Evolutionary conservation across 2,888 invertebrate genomes (phyloP), one percentile per base, ranked within the genome.

Genomic region (Neoaliturus tenellus): DNA sequence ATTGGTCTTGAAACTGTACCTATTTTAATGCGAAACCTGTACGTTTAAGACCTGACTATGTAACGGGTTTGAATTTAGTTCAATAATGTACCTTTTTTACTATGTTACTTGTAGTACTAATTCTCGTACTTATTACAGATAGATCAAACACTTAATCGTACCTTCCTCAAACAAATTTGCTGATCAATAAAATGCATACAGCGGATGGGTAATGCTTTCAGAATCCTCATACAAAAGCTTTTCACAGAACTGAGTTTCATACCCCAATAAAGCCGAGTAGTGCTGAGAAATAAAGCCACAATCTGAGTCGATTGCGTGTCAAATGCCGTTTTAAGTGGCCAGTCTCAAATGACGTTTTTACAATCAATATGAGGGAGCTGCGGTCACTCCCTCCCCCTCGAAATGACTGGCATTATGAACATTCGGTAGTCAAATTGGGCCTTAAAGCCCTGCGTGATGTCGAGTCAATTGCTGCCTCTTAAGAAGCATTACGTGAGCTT

Each of bases 321-420:
- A 25, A 58, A 58, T 58, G 20, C 58, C 20, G 58, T 58, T 58
- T 55, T 75, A 62, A 35, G 81, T 67, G 62, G 58, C 62, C 69
- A 28, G 81, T 41, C 48, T 81, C 41, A 23, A 62, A 81, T 81
- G 81, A 67, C 58, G 41, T 41, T 69, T 58, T 81, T 62, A 62
- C 62, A 62, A 62, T 62, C 62, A 62, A 62, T 62, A 28, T 62
- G 55, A 55, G 55, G 62, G 62, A 5, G 5, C 62, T 20, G 62
- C 62, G 62, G 62, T 62, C 62, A 62, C 28, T n/a, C 28, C 28
- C 62, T 17, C 62, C 14, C 62, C 31, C 62, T 58, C 23, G 4
- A 62, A 62, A 62, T 62, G 28, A 62, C 62, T 31, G 14, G 62
- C 62, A 62, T 62, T 62, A 62, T 14, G 62, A 28, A 28, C 62